These are phyloP conservation scores for pig (Sus scrofa) DNA, from an alignment of 2,113 vertebrate genomes.

Conservation along the genomic window T2T-Sscrofa CM000821.6:48509501-48510000, in stretches of 20 bases:
- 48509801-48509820: conserved; percentile 44
- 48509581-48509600: too few relatives aligned
- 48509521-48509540: too few relatives aligned
- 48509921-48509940: conserved; percentile 71
- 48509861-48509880: conserved; percentile 71
- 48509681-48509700: neutral
- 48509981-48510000: conserved; percentile 76
- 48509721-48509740: neutral
- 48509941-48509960: conserved; percentile 66
- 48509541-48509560: too few relatives aligned
- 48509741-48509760: neutral
- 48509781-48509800: neutral
- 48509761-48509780: neutral
- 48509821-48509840: conserved; percentile 36
- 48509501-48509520: too few relatives aligned
- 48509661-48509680: too few relatives aligned
- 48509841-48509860: conserved; percentile 67
- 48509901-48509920: conserved; percentile 68
- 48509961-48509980: conserved; percentile 61
- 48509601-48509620: too few relatives aligned
- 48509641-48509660: too few relatives aligned
- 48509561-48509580: too few relatives aligned
- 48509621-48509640: too few relatives aligned
- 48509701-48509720: neutral
- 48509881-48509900: conserved; percentile 53